Conservation (phyloP, 2,113 vertebrate genomes). For the Triplophysa rosa region DNA sequence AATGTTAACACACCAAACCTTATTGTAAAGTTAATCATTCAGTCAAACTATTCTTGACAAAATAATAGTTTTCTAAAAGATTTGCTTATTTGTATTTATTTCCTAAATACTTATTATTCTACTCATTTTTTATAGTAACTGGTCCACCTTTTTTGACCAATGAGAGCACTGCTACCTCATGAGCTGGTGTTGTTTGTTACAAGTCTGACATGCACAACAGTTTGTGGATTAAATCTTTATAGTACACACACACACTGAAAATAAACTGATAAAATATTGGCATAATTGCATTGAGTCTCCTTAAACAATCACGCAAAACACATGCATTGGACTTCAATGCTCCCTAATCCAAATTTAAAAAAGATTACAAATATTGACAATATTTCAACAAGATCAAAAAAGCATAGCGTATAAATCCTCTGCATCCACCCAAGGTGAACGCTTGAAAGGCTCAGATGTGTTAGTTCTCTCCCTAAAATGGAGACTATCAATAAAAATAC, state of each 20-base stretch:
- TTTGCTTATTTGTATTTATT: not conserved
- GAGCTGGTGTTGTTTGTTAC: not conserved
- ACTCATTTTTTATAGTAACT: not conserved
- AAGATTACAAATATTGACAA: slow-evolving; percentile 1
- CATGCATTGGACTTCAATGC: not conserved
- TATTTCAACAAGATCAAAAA: not conserved
- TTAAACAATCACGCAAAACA: not conserved
- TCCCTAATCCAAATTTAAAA: not conserved
- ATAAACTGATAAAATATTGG: not conserved
- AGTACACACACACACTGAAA: not conserved
- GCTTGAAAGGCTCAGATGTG: not conserved
- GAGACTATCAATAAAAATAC: slow-evolving; percentile 35
- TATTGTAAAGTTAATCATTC: no score
- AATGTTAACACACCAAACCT: no score
- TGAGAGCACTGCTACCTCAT: not conserved
- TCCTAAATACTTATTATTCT: not conserved
- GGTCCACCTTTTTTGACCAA: not conserved
- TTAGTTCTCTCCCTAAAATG: slow-evolving; percentile 46
- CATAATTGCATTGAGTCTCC: not conserved
- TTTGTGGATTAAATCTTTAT: not conserved
- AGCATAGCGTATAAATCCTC: not conserved
- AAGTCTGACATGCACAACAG: not conserved
- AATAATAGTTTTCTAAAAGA: not conserved
- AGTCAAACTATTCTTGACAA: no score
- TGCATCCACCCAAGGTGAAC: not conserved